These are phyloP conservation scores for Reticulitermes lucifugus DNA, from an alignment of 2,888 invertebrate species.

Conservation along the genomic window DNA sequence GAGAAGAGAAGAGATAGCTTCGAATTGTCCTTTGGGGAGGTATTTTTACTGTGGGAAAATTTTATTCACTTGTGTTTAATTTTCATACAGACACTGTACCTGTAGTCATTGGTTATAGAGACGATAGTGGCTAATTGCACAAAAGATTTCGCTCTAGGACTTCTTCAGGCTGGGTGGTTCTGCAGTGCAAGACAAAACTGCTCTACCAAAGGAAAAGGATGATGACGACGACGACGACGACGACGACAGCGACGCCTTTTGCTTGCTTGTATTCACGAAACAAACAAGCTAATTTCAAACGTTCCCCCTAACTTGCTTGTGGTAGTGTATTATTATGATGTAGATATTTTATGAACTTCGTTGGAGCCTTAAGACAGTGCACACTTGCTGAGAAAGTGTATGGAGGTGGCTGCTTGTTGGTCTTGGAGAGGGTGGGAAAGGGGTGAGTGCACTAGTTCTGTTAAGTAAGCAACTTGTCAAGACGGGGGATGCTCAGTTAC, in stretches of 20 bases:
- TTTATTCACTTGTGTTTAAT: too few relatives aligned
- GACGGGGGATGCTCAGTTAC: constrained; percentile 34
- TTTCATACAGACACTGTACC: too few relatives aligned
- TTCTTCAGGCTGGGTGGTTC: constrained; percentile 4
- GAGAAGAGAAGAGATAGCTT: too few relatives aligned
- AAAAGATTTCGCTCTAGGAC: background rate
- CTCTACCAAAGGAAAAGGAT: constrained; percentile 5
- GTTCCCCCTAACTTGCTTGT: constrained; percentile 47
- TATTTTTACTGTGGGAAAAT: too few relatives aligned
- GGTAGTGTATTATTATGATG: constrained; percentile 55
- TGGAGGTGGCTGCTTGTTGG: constrained; percentile 29
- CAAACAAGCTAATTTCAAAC: constrained; percentile 55
- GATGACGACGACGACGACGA: constrained; percentile 7
- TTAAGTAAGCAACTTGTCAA: constrained; percentile 49
- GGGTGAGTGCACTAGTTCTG: constrained; percentile 38
- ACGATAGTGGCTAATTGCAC: too few relatives aligned
- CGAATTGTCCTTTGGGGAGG: too few relatives aligned
- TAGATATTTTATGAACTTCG: constrained; percentile 54
- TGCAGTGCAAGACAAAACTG: constrained; percentile 24
- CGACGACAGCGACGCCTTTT: constrained; percentile 31
- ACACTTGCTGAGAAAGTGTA: background rate
- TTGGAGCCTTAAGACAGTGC: constrained; percentile 42
- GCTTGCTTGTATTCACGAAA: constrained; percentile 49
- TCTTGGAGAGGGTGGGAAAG: constrained; percentile 33
- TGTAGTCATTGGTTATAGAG: background rate